phyloP scores from a whole-genome alignment of 1,140 invertebrate genomes.

The Ips nitidus region DNA sequence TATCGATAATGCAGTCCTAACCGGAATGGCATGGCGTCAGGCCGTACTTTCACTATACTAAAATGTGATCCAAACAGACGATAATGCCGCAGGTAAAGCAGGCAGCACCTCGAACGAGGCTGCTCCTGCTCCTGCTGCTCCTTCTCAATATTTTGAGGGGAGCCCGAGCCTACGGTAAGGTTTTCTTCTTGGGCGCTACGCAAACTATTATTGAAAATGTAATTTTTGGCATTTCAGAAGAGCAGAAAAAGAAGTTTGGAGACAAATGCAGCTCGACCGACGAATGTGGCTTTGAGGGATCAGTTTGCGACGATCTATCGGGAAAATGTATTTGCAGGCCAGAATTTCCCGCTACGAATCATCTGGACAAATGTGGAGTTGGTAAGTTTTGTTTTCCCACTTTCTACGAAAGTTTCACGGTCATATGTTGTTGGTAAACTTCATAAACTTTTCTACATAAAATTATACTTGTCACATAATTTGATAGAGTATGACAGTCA shows the following conservation, averaged over 20 bases:
- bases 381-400: conserved; percentile 57
- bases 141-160: conserved; percentile 26
- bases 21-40: conserved; percentile 9
- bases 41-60: background rate
- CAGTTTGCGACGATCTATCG: conserved; percentile 67
- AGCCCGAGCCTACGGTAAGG: conserved; percentile 31
- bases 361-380: conserved; percentile 81
- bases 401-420: background rate
- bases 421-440: no score
- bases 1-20: conserved; percentile 8
- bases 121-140: conserved; percentile 39
- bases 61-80: conserved; percentile 39
- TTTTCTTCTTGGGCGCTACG: background rate
- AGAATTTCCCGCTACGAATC: conserved; percentile 73
- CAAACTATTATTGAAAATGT: background rate
- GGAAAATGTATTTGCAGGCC: conserved; percentile 70
- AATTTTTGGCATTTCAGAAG: background rate
- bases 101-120: conserved; percentile 35
- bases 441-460: no score
- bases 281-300: conserved; percentile 73
- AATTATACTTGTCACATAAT: no score
- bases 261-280: conserved; percentile 67
- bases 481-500: no score
- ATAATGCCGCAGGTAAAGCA: conserved; percentile 38
- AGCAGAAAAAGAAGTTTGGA: conserved; percentile 62